Evolutionary conservation across 1,140 invertebrate species (phyloP).

Genomic region (Listronotus oregonensis): DNA sequence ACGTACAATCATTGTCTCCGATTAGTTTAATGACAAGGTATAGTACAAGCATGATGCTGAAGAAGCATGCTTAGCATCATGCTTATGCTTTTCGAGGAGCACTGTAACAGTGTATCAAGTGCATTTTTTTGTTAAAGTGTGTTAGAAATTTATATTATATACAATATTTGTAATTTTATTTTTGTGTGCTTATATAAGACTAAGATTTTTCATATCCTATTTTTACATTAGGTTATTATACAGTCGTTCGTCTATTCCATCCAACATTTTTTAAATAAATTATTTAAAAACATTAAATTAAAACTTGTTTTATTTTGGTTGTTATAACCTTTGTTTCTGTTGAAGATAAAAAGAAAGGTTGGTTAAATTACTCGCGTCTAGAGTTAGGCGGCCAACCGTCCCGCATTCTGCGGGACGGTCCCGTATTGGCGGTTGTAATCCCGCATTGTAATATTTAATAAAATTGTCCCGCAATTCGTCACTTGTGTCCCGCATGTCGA

Average conservation of each 20-base stretch:
- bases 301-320: too few species aligned
- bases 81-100: not conserved
- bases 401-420: too few species aligned
- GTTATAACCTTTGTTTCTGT: too few species aligned
- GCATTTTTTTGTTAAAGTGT: constrained; percentile 21
- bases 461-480: too few species aligned
- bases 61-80: not conserved
- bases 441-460: too few species aligned
- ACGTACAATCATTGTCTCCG: too few species aligned
- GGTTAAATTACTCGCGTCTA: too few species aligned
- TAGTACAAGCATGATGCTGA: not conserved
- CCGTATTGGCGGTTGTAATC: too few species aligned
- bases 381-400: too few species aligned
- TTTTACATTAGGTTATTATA: constrained; percentile 25
- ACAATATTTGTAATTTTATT: constrained; percentile 30
- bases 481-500: too few species aligned
- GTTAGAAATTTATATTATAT: constrained; percentile 17
- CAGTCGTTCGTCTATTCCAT: constrained; percentile 30
- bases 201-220: constrained; percentile 21
- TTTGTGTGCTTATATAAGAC: constrained; percentile 24
- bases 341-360: too few species aligned
- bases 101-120: not conserved
- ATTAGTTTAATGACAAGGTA: too few species aligned
- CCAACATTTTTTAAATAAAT: constrained; percentile 30
- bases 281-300: not conserved